phyloP scores from a whole-genome alignment of 1,140 invertebrate species.

The Drosophila pallidifrons region DNA sequence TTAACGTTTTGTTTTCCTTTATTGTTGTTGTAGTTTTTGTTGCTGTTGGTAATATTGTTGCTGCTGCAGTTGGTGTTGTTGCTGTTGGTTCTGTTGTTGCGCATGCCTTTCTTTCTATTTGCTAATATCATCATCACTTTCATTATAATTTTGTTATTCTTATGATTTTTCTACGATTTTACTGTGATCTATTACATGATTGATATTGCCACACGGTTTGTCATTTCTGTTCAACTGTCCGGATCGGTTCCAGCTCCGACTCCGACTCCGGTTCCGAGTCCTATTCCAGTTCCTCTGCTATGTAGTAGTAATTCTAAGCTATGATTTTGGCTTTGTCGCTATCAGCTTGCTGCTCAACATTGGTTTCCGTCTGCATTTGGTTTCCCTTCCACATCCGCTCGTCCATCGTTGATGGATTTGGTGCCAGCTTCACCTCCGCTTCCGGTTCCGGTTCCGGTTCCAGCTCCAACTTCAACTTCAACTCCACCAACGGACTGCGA shows the following conservation, averaged over 20 bases:
- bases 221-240: conserved; percentile 47
- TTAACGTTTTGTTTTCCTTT: conserved; percentile 48
- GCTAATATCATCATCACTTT: conserved; percentile 70
- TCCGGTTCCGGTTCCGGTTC: neutral
- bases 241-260: conserved; percentile 15
- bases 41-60: conserved; percentile 32
- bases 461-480: neutral
- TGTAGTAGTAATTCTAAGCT: conserved; percentile 76
- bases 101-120: conserved; percentile 53
- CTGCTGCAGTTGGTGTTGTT: conserved; percentile 43
- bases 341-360: conserved; percentile 52
- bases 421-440: neutral
- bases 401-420: conserved; percentile 5
- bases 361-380: conserved; percentile 11
- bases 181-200: conserved; percentile 67
- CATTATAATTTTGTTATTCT: conserved; percentile 41
- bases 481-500: neutral
- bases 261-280: conserved; percentile 2
- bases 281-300: conserved; percentile 19
- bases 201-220: conserved; percentile 74
- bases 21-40: conserved; percentile 31
- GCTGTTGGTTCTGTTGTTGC: conserved; percentile 42
- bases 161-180: conserved; percentile 62
- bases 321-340: conserved; percentile 81
- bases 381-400: conserved; percentile 19